These are phyloP conservation scores for Epiperipatus broadwayi DNA, from an alignment of 2,888 invertebrate genomes.

Conservation along the genomic window DNA sequence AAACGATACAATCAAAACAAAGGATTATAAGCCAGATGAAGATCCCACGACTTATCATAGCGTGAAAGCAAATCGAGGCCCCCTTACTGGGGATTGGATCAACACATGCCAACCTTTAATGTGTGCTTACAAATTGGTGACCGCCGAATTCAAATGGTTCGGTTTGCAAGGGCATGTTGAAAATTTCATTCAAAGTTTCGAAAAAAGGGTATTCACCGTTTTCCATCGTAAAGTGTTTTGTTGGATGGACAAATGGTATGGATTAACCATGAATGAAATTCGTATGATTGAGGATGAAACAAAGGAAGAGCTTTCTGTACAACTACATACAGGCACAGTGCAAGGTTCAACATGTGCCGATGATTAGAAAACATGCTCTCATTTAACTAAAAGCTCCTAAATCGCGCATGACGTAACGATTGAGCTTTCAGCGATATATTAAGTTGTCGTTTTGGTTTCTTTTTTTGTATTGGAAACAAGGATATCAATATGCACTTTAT, in stretches of 20 bases:
- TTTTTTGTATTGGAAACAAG: too few relatives aligned
- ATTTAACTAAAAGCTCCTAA: too few relatives aligned
- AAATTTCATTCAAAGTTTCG: constrained; percentile 73
- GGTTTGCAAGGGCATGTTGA: constrained; percentile 79
- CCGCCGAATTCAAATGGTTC: constrained; percentile 96
- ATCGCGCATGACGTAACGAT: too few relatives aligned
- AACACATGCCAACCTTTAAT: constrained; percentile 56
- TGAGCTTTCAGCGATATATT: too few relatives aligned
- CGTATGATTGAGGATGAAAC: constrained; percentile 87
- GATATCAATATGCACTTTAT: too few relatives aligned
- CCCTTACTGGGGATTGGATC: constrained; percentile 47
- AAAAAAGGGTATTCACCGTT: constrained; percentile 82
- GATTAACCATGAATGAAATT: constrained; percentile 93
- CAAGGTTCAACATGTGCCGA: too few relatives aligned
- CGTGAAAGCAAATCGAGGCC: constrained; percentile 78
- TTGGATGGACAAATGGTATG: constrained; percentile 95
- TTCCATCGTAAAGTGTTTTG: constrained; percentile 99
- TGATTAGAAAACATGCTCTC: too few relatives aligned
- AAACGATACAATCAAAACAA: constrained; percentile 46
- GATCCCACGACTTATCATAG: constrained; percentile 76
- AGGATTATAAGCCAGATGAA: constrained; percentile 72
- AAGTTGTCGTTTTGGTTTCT: too few relatives aligned
- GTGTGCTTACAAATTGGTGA: constrained; percentile 95
- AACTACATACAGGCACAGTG: too few relatives aligned
- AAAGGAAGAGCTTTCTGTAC: constrained; percentile 78